A percentile compares a stretch with the other conserved stretches of the same genome.
Evolutionary conservation across 2,113 vertebrate genomes (phyloP).

Genomic region (Delphinapterus leucas): DNA sequence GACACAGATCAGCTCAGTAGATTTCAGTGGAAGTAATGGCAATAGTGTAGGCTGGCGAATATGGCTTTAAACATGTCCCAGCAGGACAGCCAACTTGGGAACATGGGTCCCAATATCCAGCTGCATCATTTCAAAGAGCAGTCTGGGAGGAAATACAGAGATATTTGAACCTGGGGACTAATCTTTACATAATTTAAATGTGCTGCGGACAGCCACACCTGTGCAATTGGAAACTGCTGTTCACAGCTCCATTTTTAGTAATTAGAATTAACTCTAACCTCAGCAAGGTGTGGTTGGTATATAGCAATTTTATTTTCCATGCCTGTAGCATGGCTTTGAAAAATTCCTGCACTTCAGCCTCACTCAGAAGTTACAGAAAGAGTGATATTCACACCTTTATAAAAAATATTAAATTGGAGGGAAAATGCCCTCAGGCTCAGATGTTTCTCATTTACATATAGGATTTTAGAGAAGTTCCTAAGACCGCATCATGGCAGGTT

Average conservation of each 20-base stretch:
- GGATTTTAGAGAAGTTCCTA: not conserved
- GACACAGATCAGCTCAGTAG: not conserved
- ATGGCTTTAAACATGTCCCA: not conserved
- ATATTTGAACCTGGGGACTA: not conserved
- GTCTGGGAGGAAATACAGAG: not conserved
- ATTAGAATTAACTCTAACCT: conserved; percentile 58
- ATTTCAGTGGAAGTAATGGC: not conserved
- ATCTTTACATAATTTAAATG: conserved; percentile 42
- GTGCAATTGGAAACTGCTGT: not conserved
- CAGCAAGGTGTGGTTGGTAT: conserved; percentile 47
- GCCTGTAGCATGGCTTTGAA: conserved; percentile 57
- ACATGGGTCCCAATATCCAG: not conserved
- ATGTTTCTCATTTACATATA: conserved; percentile 20
- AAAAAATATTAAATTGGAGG: conserved; percentile 21
- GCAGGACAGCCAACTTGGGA: not conserved
- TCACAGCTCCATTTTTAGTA: conserved; percentile 27
- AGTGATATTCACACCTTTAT: not conserved
- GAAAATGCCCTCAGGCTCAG: not conserved
- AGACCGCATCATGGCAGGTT: conserved; percentile 17
- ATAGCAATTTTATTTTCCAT: conserved; percentile 11
- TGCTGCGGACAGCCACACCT: conserved; percentile 25
- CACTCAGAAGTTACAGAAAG: conserved; percentile 14
- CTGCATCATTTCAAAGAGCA: not conserved
- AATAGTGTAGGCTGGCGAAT: not conserved
- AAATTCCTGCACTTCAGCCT: not conserved